Evolutionary conservation across 2,888 invertebrate species (phyloP).

Genomic region (Helicoverpa assulta): DNA sequence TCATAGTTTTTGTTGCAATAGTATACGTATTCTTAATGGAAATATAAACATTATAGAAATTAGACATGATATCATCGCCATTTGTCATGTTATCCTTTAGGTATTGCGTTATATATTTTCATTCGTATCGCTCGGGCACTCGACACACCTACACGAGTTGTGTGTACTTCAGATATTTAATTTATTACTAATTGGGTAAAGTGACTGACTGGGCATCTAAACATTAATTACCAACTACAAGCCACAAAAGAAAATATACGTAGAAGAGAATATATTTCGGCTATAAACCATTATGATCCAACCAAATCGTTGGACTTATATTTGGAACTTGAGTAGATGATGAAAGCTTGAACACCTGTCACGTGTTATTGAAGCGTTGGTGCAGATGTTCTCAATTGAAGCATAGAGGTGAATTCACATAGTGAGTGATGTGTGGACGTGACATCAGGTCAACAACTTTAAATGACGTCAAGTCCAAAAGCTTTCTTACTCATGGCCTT

Average conservation of each 20-base stretch:
- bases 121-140: constrained; percentile 7
- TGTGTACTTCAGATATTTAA: background rate
- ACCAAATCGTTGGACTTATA: background rate
- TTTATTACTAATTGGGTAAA: background rate
- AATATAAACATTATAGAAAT: constrained; percentile 58
- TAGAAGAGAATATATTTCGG: too few relatives aligned
- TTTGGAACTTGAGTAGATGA: constrained; percentile 24
- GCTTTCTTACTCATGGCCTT: constrained; percentile 66
- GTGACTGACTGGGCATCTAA: background rate
- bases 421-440: constrained; percentile 53
- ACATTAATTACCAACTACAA: too few relatives aligned
- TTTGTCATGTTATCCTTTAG: constrained; percentile 47
- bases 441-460: constrained; percentile 74
- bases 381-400: constrained; percentile 39
- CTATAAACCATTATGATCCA: too few relatives aligned
- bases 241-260: too few relatives aligned
- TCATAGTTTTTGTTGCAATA: constrained; percentile 42
- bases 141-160: background rate
- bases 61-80: constrained; percentile 64
- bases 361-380: constrained; percentile 20
- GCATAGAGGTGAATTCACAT: constrained; percentile 37
- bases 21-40: constrained; percentile 43
- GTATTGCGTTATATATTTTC: constrained; percentile 33
- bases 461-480: constrained; percentile 71
- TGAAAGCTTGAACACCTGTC: constrained; percentile 25